Conservation (phyloP, 2,888 invertebrate genomes). For the Oscheius myriophilus region DNA sequence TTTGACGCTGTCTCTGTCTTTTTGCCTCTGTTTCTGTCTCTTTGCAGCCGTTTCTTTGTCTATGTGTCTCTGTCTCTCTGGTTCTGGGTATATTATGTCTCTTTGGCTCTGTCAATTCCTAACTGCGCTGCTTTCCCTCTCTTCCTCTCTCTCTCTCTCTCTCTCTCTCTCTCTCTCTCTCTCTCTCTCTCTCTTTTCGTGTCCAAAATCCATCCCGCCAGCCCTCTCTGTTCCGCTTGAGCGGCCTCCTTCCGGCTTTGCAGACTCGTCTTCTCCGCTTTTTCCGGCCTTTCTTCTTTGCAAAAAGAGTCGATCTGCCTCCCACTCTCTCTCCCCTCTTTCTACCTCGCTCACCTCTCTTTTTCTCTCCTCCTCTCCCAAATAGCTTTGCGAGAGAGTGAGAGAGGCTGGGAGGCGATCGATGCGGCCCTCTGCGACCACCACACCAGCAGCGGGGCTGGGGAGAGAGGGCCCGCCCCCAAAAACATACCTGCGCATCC, state of each 20-base stretch:
- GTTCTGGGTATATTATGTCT: too few species aligned
- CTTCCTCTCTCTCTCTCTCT: conserved; percentile 20
- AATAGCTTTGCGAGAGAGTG: not conserved
- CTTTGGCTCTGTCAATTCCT: too few species aligned
- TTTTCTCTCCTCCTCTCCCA: not conserved
- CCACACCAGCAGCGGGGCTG: conserved; percentile 16
- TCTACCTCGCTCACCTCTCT: not conserved
- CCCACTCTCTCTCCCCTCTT: too few species aligned
- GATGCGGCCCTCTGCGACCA: conserved; percentile 19
- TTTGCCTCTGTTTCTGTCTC: too few species aligned
- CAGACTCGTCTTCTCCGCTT: not conserved
- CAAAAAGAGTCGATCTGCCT: too few species aligned
- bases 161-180: not conserved
- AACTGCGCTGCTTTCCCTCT: conserved; percentile 8
- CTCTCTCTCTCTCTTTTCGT: too few species aligned
- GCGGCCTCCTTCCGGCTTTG: not conserved
- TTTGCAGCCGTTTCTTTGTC: too few species aligned
- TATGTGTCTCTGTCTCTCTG: too few species aligned
- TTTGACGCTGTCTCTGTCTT: too few species aligned
- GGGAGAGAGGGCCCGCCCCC: conserved; percentile 14
- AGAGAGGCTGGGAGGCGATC: conserved; percentile 9
- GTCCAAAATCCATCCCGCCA: too few species aligned
- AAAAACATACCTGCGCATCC: conserved; percentile 29
- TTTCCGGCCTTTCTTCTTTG: not conserved
- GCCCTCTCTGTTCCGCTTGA: too few species aligned